Evolutionary conservation across 1,140 invertebrate species (phyloP).

Genomic region (Coboldia fuscipes): DNA sequence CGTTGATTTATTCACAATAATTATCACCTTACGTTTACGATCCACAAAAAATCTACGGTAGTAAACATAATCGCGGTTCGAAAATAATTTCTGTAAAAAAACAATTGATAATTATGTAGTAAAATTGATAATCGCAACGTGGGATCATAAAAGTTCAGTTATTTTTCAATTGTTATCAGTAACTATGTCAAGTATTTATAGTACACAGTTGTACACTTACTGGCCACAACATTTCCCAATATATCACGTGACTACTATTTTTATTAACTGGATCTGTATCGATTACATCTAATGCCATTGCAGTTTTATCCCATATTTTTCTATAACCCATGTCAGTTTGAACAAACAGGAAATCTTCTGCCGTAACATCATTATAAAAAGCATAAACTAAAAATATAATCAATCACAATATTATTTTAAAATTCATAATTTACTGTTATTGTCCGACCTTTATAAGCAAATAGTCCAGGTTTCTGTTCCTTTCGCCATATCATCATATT

Average conservation of each 20-base stretch:
- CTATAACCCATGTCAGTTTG: constrained; percentile 62
- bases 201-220: constrained; percentile 27
- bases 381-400: constrained; percentile 41
- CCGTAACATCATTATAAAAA: constrained; percentile 50
- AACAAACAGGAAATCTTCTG: constrained; percentile 57
- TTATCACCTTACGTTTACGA: constrained; percentile 22
- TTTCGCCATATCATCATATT: constrained; percentile 65
- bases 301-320: constrained; percentile 60
- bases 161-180: constrained; percentile 2
- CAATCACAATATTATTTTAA: background rate
- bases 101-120: background rate
- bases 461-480: constrained; percentile 38
- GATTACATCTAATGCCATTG: constrained; percentile 39
- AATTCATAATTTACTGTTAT: background rate
- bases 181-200: too few relatives aligned
- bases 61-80: constrained; percentile 74
- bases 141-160: background rate
- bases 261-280: constrained; percentile 33
- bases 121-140: constrained; percentile 1
- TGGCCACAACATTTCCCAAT: constrained; percentile 78
- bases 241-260: constrained; percentile 47
- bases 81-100: constrained; percentile 41
- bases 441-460: constrained; percentile 48
- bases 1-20: constrained; percentile 23
- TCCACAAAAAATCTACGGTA: constrained; percentile 45